Evolutionary conservation across 37 sponge, comb jelly and placozoan species (phyloP).

Genomic region (Oopsacas minuta): DNA sequence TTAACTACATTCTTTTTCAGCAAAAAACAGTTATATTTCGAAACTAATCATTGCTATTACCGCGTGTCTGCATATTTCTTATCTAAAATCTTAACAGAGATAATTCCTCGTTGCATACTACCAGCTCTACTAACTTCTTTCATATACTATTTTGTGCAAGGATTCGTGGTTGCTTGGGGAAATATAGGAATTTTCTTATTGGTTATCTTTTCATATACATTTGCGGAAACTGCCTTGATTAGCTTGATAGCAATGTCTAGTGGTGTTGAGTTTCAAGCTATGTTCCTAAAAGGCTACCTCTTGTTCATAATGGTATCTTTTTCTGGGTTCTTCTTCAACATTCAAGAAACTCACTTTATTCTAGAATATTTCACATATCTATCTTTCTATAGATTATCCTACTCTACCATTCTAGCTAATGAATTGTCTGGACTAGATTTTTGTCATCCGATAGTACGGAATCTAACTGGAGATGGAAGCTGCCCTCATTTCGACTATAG

Average conservation of each 20-base stretch:
- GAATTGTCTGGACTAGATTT: neutral
- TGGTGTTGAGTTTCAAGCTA: neutral
- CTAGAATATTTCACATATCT: constrained; percentile 50
- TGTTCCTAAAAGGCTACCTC: neutral
- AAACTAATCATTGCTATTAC: constrained; percentile 58
- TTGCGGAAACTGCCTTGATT: neutral
- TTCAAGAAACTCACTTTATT: neutral
- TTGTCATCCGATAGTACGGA: neutral
- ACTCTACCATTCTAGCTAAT: neutral
- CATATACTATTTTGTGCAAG: constrained; percentile 61
- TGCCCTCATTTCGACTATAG: neutral
- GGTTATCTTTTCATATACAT: neutral
- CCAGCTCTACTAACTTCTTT: constrained; percentile 32
- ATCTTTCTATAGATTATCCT: constrained; percentile 32
- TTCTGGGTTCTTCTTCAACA: neutral
- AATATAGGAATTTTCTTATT: neutral
- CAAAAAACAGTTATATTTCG: constrained; percentile 19
- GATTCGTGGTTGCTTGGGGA: neutral
- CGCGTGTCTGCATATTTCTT: constrained; percentile 67
- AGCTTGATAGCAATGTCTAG: neutral
- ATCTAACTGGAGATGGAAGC: neutral
- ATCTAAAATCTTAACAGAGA: constrained; percentile 41
- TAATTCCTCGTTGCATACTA: constrained; percentile 43
- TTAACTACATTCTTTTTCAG: neutral
- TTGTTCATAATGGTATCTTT: neutral